A percentile compares a stretch with the other conserved stretches of the same genome.
These are phyloP conservation scores for Myathropa florea DNA, from an alignment of 2,888 invertebrate species.

Conservation along the genomic window DNA sequence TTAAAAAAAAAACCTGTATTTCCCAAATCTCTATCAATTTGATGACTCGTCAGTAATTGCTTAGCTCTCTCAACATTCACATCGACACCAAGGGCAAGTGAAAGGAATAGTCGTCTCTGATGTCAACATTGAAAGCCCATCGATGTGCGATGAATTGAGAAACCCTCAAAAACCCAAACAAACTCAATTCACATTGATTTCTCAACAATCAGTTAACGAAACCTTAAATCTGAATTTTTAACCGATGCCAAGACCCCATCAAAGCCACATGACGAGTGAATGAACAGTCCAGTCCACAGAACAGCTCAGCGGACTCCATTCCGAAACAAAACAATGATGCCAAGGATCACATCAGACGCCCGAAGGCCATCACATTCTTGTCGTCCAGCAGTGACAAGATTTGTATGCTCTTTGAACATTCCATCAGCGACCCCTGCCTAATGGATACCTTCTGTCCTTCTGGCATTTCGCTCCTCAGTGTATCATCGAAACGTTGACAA, in stretches of 20 bases:
- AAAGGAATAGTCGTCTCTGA: too few species aligned
- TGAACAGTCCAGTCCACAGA: background rate
- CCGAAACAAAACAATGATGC: background rate
- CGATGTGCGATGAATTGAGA: too few species aligned
- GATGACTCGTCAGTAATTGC: too few species aligned
- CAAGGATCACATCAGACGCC: background rate
- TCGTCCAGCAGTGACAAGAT: background rate
- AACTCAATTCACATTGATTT: too few species aligned
- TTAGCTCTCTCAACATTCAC: too few species aligned
- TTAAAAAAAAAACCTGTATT: too few species aligned
- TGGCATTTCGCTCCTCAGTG: background rate
- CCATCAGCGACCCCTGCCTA: background rate
- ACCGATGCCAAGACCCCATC: background rate
- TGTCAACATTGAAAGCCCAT: too few species aligned
- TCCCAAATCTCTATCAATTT: too few species aligned
- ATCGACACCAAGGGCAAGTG: too few species aligned
- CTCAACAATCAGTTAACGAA: too few species aligned
- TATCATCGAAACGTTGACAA: background rate
- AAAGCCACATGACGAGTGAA: background rate
- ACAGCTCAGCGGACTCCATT: background rate
- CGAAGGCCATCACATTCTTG: background rate
- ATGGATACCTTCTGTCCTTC: background rate
- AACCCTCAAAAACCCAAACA: too few species aligned
- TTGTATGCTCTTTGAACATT: background rate
- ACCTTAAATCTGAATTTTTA: too few species aligned